These are phyloP conservation scores for Galbula dea DNA, from an alignment of 2,113 vertebrate genomes.

Conservation along the genomic window DNA sequence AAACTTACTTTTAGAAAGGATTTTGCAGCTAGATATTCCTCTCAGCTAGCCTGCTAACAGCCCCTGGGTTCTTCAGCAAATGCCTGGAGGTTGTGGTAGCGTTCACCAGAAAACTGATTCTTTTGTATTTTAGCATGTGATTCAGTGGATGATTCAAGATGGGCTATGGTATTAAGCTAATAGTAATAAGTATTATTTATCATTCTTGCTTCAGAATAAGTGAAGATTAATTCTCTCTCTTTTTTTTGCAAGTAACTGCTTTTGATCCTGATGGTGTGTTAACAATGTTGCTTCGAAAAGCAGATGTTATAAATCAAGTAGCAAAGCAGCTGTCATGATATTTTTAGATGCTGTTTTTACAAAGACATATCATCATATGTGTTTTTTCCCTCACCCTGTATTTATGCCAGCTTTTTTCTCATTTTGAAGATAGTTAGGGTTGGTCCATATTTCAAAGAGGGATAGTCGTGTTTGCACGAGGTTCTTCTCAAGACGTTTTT, in stretches of 20 bases:
- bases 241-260: background rate
- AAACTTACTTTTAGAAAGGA: background rate
- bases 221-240: background rate
- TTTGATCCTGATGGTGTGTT: background rate
- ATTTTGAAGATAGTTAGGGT: background rate
- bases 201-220: background rate
- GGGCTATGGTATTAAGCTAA: background rate
- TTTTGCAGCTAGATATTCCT: background rate
- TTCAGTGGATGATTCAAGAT: background rate
- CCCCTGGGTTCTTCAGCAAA: background rate
- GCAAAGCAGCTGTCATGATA: background rate
- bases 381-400: background rate
- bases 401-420: background rate
- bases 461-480: background rate
- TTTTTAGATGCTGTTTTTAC: background rate
- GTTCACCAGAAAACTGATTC: background rate
- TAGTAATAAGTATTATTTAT: background rate
- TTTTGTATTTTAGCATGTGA: background rate
- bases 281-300: background rate
- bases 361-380: rapidly evolving
- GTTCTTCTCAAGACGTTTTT: background rate
- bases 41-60: background rate
- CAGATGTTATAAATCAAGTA: background rate
- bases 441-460: background rate
- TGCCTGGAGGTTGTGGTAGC: background rate